These are phyloP conservation scores for Montipora sp. DNA, from an alignment of 64 coral and sea anemone species.

Conservation along the genomic window DNA sequence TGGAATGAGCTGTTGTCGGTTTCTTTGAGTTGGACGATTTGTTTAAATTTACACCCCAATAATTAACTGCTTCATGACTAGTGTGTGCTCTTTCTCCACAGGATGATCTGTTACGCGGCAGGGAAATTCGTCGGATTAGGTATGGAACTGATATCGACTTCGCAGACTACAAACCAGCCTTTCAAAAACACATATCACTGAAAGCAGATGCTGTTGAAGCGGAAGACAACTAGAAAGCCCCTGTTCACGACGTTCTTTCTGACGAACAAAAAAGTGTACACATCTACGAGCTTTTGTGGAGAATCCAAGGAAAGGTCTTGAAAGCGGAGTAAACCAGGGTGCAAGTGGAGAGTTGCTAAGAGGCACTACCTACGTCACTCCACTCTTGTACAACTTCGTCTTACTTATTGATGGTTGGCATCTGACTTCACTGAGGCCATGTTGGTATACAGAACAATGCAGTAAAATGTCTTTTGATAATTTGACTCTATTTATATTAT, in stretches of 20 bases:
- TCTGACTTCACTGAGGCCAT: too few species aligned
- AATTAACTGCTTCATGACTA: background rate
- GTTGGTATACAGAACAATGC: too few species aligned
- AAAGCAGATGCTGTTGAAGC: constrained; percentile 75
- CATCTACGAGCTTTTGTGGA: background rate
- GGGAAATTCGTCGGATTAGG: constrained; percentile 72
- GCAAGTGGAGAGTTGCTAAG: too few species aligned
- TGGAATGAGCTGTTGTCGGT: too few species aligned
- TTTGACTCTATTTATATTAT: too few species aligned
- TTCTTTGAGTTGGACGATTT: too few species aligned
- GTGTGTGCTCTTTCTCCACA: constrained; percentile 2
- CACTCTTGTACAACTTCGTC: too few species aligned
- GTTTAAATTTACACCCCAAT: too few species aligned
- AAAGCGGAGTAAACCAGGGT: background rate
- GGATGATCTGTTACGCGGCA: constrained; percentile 76
- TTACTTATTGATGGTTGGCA: too few species aligned
- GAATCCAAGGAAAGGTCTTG: background rate
- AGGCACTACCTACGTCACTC: too few species aligned
- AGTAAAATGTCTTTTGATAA: too few species aligned
- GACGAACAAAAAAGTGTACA: background rate
- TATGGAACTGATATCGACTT: constrained; percentile 91
- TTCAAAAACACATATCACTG: constrained; percentile 82
- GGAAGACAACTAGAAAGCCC: constrained; percentile 53
- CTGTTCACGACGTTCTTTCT: background rate
- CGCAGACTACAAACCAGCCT: constrained; percentile 81